Conservation (phyloP, 2,888 invertebrate species). For the Andrena fulva region DNA sequence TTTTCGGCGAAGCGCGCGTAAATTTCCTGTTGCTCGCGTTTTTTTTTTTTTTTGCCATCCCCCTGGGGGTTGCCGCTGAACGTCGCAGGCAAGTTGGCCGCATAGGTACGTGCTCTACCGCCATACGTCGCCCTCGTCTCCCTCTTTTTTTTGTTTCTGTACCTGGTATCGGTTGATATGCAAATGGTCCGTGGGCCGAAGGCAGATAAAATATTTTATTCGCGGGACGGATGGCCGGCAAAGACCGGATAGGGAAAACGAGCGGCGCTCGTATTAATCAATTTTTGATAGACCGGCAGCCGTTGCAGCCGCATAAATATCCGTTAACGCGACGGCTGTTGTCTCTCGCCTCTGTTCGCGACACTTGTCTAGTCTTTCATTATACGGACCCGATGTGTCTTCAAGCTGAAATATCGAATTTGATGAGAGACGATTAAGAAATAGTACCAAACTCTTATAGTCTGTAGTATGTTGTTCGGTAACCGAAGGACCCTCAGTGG, state of each 20-base stretch:
- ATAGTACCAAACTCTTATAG: too few species aligned
- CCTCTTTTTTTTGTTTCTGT: conserved; percentile 24
- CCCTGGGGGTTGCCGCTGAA: conserved; percentile 15
- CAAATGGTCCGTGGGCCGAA: conserved; percentile 61
- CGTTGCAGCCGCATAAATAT: conserved; percentile 53
- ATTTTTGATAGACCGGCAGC: conserved; percentile 49
- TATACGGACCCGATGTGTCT: too few species aligned
- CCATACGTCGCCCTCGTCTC: conserved; percentile 15
- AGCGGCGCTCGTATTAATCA: conserved; percentile 56
- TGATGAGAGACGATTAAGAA: too few species aligned
- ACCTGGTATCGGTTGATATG: conserved; percentile 60
- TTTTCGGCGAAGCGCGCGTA: conserved; percentile 47
- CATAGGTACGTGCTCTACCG: conserved; percentile 25
- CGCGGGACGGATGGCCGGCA: conserved; percentile 25
- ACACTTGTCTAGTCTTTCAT: not conserved
- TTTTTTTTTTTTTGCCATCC: conserved; percentile 2
- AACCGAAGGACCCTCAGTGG: not conserved
- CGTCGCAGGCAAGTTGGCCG: conserved; percentile 29
- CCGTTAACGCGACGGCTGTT: conserved; percentile 40
- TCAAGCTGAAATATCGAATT: too few species aligned
- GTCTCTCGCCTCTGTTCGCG: conserved; percentile 28
- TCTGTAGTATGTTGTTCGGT: not conserved
- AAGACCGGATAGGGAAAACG: conserved; percentile 34
- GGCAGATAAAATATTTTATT: conserved; percentile 65
- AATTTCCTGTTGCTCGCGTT: conserved; percentile 28